phyloP scores from a whole-genome alignment of 1,140 invertebrate genomes.

The Antheraea mylitta region DNA sequence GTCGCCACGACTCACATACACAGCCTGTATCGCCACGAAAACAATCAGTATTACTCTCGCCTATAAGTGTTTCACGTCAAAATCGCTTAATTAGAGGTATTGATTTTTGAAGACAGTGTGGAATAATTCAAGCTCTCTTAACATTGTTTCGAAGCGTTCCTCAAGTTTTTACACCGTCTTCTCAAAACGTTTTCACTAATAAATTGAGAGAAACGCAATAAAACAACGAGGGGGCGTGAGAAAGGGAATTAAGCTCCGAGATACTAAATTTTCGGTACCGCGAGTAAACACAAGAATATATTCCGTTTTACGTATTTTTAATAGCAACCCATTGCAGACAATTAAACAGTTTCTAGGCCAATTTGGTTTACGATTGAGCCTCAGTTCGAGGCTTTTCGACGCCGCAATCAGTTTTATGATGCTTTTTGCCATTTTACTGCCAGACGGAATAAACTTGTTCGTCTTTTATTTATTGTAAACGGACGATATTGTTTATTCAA shows the following conservation, averaged over 20 bases:
- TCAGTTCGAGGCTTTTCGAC: constrained; percentile 47
- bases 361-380: constrained; percentile 60
- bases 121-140: neutral
- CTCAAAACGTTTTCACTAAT: neutral
- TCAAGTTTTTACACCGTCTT: neutral
- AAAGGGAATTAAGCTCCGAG: neutral
- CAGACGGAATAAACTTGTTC: constrained; percentile 30
- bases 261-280: constrained; percentile 9
- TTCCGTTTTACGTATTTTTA: constrained; percentile 36
- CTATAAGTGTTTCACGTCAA: too few species aligned
- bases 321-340: constrained; percentile 42
- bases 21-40: too few species aligned
- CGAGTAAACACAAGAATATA: constrained; percentile 10
- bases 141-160: neutral
- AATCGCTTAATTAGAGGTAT: neutral
- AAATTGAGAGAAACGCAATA: constrained; percentile 1
- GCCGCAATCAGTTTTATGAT: constrained; percentile 57
- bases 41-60: too few species aligned
- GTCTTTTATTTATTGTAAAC: neutral
- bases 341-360: constrained; percentile 64
- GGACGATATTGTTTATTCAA: too few species aligned
- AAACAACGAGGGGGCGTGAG: neutral
- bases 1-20: too few species aligned
- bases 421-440: constrained; percentile 50
- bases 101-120: neutral